A percentile compares a stretch with the other conserved stretches of the same genome.
Evolutionary conservation across 2,797 vertebrate species (phyloP).

Genomic region (Phyllotis vaccarum): DNA sequence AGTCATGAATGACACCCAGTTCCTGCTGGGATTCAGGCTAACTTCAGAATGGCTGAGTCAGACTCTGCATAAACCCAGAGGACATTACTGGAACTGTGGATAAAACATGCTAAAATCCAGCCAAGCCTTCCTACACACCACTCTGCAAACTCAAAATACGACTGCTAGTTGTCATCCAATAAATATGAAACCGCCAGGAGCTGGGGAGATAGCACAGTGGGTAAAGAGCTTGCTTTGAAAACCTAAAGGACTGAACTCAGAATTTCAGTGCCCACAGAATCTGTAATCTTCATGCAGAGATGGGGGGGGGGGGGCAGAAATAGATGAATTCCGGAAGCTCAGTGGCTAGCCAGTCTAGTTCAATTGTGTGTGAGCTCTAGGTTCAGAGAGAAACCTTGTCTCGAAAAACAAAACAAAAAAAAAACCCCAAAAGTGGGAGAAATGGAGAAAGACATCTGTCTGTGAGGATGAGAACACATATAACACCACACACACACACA

Average conservation of each 20-base stretch:
- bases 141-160: conserved; percentile 43
- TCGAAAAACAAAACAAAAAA: neutral
- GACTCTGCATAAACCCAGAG: conserved; percentile 52
- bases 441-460: neutral
- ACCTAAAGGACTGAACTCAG: neutral
- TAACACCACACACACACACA: neutral
- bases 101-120: conserved; percentile 83
- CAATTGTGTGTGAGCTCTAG: neutral
- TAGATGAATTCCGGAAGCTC: neutral
- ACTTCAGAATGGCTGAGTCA: conserved; percentile 48
- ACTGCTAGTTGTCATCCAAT: neutral
- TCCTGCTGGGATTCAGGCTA: conserved; percentile 25
- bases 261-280: neutral
- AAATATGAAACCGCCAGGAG: neutral
- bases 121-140: conserved; percentile 55
- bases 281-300: neutral
- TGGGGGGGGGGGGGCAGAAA: neutral
- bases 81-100: conserved; percentile 79
- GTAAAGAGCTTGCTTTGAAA: neutral
- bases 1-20: neutral
- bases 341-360: neutral
- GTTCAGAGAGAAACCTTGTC: neutral
- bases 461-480: neutral
- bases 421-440: neutral
- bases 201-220: neutral